Evolutionary conservation across 1,140 invertebrate genomes (phyloP), one percentile per base, ranked within the genome.

Genomic region (Platyscapa corneri): DNA sequence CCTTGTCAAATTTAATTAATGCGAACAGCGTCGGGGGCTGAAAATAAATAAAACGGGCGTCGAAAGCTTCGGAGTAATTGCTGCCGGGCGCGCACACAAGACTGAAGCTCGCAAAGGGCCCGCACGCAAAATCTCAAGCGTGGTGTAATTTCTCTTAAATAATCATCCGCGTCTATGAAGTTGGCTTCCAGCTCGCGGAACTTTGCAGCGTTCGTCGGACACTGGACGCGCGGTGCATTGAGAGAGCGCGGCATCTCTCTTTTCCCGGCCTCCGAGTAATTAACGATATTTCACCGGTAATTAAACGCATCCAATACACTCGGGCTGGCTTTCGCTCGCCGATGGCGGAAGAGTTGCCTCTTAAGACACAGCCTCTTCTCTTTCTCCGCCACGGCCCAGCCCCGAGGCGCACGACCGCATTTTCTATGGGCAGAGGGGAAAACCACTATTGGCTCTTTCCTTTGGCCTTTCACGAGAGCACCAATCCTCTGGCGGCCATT

Each of bases 241-340:
- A 16, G 64, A 32, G 49, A 53, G 49, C 2, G 8, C 65, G 3
- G 14, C 65, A 2, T 70, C 18, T 16, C 67, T 39, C 67, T 39
- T 39, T 37, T 18, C 67, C 67, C 34, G 18, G 18, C 67, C 37
- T 1, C 39, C 37, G 85, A 84, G 83, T 93, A 93, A 93, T 93
- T 93, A 92, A 93, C 92, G 92, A 92, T 93, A 93, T 93, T 92
- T 92, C 88, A 91, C 89, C 88, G 90, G 91, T 92, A 93, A 93
- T 93, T 93, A 93, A 92, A 90, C 92, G 89, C 90, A 90, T 88
- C 91, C 88, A 91, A 92, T 91, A 82, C 83, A 80, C 65, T 74
- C 80, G 27, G 79, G 34, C n/a, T 42, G 53, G 42, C 5, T n/a
- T n/a, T n/a, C n/a, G n/a, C 87, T 90, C 88, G 89, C 86, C 89